phyloP scores from a whole-genome alignment of 2,797 vertebrate species.

The Sebastes diaconus region DNA sequence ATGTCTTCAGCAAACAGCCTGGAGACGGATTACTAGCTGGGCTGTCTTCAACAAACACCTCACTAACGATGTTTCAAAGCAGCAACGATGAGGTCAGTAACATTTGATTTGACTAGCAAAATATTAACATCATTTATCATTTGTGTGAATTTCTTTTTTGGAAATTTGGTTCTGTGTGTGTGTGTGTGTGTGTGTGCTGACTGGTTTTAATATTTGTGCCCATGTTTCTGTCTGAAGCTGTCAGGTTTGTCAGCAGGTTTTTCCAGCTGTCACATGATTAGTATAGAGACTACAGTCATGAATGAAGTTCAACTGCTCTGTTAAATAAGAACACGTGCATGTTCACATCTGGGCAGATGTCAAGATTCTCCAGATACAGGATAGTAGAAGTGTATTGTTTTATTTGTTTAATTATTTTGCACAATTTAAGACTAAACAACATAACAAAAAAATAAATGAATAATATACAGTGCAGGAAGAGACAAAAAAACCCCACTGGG shows the following conservation, averaged over 20 bases:
- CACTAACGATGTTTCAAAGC: constrained; percentile 17
- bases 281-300: neutral
- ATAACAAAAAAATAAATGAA: too few species aligned
- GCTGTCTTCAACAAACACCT: neutral
- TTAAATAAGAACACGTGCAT: neutral
- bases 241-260: constrained; percentile 21
- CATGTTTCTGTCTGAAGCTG: neutral
- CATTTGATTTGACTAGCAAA: neutral
- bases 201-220: too few species aligned
- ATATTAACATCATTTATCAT: neutral
- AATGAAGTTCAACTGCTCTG: neutral
- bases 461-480: too few species aligned
- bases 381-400: neutral
- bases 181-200: neutral
- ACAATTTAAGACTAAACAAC: too few species aligned
- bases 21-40: neutral
- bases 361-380: neutral
- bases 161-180: neutral
- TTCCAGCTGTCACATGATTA: constrained; percentile 47
- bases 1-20: neutral
- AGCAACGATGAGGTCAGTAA: constrained; percentile 69
- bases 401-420: too few species aligned
- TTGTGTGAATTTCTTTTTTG: neutral
- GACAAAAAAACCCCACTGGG: too few species aligned
- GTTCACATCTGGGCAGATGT: neutral